Base-by-base conservation (phyloP, 2,113 vertebrate genomes). In the Cinclus mexicanus region DNA sequence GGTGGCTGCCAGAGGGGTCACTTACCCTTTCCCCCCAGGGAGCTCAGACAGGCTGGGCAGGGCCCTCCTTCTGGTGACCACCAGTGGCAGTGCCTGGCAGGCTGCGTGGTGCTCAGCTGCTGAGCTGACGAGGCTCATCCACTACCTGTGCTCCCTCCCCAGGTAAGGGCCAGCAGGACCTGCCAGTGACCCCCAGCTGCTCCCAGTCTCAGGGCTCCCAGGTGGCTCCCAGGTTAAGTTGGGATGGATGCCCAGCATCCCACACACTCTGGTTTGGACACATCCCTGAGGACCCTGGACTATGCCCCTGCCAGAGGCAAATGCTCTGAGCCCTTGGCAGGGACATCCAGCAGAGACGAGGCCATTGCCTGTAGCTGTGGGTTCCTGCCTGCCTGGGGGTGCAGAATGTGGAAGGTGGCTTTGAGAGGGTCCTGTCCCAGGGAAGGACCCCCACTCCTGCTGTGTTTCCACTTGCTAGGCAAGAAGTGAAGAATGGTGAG, bases 31-130 rank as follows among this genome's bases (percentile, higher is more conserved):
- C 63, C 52, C 83, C 5, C 0, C 97, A 99, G 99, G 99, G 3
- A 98, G 98, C 86, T 98, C 95, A 5, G 99, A 99, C 97, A 98
- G 97, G 86, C 85, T 95, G 10, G 98, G 98, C 64, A 97, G 98
- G 49, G 97, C 98, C 4, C 93, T 99, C 28, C 96, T 99, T 50
- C 98, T 99, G 89, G 97, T 99, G 92, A 98, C 97, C 49, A 98
- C 98, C 35, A 88, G 97, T 1, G 85, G 98, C 83, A 97, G 83
- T 1, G 96, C 97, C 61, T 99, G 99, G 99, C 95, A 93, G 31
- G 97, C 98, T 0, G 46, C 97, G 1, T 97, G 97, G 77, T 97
- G 98, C 83, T 98, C 98, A 0, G 97, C 97, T 21, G 64, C 94
- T 0, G 98, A 98, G 72, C 96, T 99, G 77, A 96, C 97, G 2